Evolutionary conservation across 2,888 invertebrate genomes (phyloP).

Genomic region (Baronia brevicornis): DNA sequence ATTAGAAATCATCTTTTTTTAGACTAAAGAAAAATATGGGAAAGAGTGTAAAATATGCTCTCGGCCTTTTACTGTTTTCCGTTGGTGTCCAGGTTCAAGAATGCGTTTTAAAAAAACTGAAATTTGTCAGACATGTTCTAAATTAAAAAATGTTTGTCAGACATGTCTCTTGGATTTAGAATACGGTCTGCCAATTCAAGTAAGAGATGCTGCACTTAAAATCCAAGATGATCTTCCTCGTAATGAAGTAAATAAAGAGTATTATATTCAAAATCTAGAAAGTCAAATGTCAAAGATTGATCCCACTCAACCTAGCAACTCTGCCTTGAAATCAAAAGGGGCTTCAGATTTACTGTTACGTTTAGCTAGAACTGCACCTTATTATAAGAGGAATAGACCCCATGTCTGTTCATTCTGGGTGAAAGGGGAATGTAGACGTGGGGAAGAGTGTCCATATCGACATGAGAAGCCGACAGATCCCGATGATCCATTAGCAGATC

Average conservation of each 20-base stretch:
- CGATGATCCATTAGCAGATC: slow-evolving; percentile 96
- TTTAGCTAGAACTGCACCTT: slow-evolving; percentile 93
- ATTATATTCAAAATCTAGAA: slow-evolving; percentile 94
- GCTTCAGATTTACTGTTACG: slow-evolving; percentile 89
- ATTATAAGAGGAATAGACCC: slow-evolving; percentile 95
- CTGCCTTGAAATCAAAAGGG: slow-evolving; percentile 83
- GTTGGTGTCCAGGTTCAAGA: slow-evolving; percentile 96
- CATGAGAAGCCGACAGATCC: slow-evolving; percentile 98
- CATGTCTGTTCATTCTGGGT: slow-evolving; percentile 99
- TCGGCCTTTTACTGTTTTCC: slow-evolving; percentile 95
- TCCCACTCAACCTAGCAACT: slow-evolving; percentile 73
- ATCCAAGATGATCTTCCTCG: slow-evolving; percentile 93
- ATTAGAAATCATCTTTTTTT: slow-evolving; percentile 33
- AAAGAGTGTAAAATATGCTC: slow-evolving; percentile 97
- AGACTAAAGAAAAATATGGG: slow-evolving; percentile 96
- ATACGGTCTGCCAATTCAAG: slow-evolving; percentile 91
- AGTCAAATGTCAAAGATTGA: slow-evolving; percentile 77
- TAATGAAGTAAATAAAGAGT: slow-evolving; percentile 96
- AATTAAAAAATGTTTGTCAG: slow-evolving; percentile 96
- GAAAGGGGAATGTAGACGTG: slow-evolving; percentile 97
- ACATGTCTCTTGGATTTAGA: slow-evolving; percentile 96
- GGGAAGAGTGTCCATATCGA: slow-evolving; percentile 97
- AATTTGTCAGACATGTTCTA: slow-evolving; percentile 96
- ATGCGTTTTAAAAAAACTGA: slow-evolving; percentile 98
- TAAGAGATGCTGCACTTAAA: slow-evolving; percentile 92